Conservation (phyloP, 2,113 vertebrate genomes). For the Neogale vison region DNA sequence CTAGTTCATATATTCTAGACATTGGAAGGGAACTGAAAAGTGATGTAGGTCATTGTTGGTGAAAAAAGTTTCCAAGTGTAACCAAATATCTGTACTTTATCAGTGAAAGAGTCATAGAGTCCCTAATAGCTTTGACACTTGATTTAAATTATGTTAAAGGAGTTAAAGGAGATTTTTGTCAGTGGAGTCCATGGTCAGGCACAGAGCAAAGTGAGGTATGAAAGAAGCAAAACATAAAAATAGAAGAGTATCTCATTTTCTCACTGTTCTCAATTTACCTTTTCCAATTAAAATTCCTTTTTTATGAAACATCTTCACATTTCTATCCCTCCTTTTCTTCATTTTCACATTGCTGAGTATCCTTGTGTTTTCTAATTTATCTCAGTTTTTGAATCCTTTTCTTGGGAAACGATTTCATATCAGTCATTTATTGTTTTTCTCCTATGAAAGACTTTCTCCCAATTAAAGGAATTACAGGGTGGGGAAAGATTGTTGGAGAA, state of each 20-base stretch:
- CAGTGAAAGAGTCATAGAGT: background rate
- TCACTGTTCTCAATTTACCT: background rate
- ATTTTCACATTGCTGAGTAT: background rate
- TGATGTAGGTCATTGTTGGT: background rate
- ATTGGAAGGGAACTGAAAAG: background rate
- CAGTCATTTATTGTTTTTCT: background rate
- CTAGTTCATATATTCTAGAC: background rate
- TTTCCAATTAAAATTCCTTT: background rate
- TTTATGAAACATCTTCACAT: background rate
- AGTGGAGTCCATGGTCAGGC: background rate
- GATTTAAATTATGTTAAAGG: background rate
- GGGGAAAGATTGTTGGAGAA: background rate
- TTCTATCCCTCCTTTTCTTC: background rate
- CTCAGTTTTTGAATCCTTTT: background rate
- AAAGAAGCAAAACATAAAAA: background rate
- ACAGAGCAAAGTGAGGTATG: background rate
- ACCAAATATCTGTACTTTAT: background rate
- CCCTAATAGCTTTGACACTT: background rate
- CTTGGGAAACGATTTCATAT: conserved; percentile 27
- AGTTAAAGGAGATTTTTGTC: background rate
- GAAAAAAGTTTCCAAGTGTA: background rate
- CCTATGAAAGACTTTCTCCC: background rate
- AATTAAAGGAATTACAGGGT: conserved; percentile 41
- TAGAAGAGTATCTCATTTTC: too few species aligned
- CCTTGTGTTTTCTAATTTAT: background rate